Evolutionary conservation across 2,888 invertebrate genomes (phyloP).

Genomic region (Phaonia tiefii): DNA sequence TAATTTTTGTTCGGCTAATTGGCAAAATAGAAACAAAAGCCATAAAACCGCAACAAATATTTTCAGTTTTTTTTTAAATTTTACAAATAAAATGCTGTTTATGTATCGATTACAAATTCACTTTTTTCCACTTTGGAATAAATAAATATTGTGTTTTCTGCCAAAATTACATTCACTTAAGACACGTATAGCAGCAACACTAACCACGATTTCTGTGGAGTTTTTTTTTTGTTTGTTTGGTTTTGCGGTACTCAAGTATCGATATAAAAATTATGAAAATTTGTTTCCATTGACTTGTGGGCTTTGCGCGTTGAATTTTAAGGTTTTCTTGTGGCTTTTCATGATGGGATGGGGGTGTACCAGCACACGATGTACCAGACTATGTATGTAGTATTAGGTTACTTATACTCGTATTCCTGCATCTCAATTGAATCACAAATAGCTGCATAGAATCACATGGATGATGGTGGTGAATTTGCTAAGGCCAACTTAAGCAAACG

Average conservation of each 20-base stretch:
- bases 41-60: constrained; percentile 29
- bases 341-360: too few relatives aligned
- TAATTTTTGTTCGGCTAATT: constrained; percentile 6
- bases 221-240: constrained; percentile 9
- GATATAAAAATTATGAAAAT: constrained; percentile 35
- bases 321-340: constrained; percentile 36
- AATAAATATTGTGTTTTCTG: neutral
- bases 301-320: constrained; percentile 32
- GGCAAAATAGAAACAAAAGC: constrained; percentile 16
- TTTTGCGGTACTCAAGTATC: neutral
- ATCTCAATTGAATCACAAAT: too few relatives aligned
- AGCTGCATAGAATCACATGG: too few relatives aligned
- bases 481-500: too few relatives aligned
- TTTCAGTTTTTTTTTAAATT: neutral
- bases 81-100: constrained; percentile 9
- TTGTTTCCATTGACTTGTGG: constrained; percentile 50
- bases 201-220: constrained; percentile 15
- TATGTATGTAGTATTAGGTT: too few relatives aligned
- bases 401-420: too few relatives aligned
- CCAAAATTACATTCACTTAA: constrained; percentile 35
- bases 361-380: too few relatives aligned
- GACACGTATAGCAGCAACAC: neutral
- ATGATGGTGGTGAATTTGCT: too few relatives aligned
- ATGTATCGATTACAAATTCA: constrained; percentile 14
- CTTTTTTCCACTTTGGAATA: neutral